Evolutionary conservation across 2,113 vertebrate genomes (phyloP).

Genomic region (Tragelaphus buxtoni): DNA sequence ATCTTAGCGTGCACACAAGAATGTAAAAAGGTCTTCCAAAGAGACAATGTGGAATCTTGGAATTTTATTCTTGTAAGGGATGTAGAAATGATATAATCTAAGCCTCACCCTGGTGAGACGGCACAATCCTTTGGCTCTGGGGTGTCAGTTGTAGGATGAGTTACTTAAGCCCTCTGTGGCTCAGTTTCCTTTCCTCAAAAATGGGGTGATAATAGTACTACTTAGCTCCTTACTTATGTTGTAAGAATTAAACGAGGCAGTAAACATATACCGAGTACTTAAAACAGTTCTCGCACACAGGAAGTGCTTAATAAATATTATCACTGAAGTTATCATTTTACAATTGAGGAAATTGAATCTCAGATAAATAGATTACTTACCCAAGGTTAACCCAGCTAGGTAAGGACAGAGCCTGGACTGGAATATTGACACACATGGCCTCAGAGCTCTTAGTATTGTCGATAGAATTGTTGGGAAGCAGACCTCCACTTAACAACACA

Average conservation of each 20-base stretch:
- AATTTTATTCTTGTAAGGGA: neutral
- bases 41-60: neutral
- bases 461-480: neutral
- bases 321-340: neutral
- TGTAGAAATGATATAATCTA: neutral
- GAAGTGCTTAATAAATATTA: conserved; percentile 11
- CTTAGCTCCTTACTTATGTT: neutral
- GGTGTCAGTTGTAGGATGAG: neutral
- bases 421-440: neutral
- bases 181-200: neutral
- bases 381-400: neutral
- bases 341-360: conserved; percentile 29
- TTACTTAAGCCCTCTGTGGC: neutral
- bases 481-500: neutral
- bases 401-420: neutral
- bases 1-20: neutral
- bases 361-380: conserved; percentile 23
- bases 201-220: neutral
- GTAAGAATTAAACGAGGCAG: neutral
- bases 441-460: neutral
- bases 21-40: neutral
- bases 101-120: neutral
- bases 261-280: neutral
- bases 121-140: neutral
- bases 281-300: neutral